Evolutionary conservation across 2,113 vertebrate species (phyloP), one percentile per base, ranked within the genome.

Genomic region (Brachirus orientalis): DNA sequence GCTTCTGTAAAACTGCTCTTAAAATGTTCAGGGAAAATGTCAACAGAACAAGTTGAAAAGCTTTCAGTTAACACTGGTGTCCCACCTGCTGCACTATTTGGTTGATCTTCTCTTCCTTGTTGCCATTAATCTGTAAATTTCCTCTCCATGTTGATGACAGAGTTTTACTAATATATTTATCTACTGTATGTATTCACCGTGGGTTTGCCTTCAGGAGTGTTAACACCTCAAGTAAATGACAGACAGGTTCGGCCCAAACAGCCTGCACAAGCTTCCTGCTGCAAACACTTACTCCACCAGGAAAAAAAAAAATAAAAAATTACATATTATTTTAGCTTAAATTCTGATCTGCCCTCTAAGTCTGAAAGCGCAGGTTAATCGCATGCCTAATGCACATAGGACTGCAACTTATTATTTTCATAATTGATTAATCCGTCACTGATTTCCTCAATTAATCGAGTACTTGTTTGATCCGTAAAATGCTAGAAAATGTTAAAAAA

Each of bases 121-220:
- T 44, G 64, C 51, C 76, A 63, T 45, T 10, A 48, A 61, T 7
- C 14, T 74, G 50, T 80, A 45, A 18, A 19, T 74, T 54, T n/a
- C 17, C 16, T 63, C 43, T 73, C 52, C 16, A n/a, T n/a, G 43
- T 13, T 46, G 13, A 62, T 61, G 63, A 63, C 44, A 14, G 38
- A 18, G 63, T 53, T 53, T 79, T 79, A 73, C 19, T 69, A 68
- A 72, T 67, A 69, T 72, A 60, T 84, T 41, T 63, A 66, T 75
- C 60, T 85, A 71, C 77, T 63, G 19, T 47, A 47, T 87, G 75
- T 86, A 58, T 76, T 86, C 86, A 88, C 89, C 90, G 19, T 75
- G 69, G 68, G 73, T 82, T 87, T 89, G 90, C 90, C 90, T 92
- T 92, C 58, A 72, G 28, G 40, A 79, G 58, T 40, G 48, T 70